Evolutionary conservation across 2,888 invertebrate species (phyloP), one percentile per base, ranked within the genome.

Genomic region (Chymomyza amoena): DNA sequence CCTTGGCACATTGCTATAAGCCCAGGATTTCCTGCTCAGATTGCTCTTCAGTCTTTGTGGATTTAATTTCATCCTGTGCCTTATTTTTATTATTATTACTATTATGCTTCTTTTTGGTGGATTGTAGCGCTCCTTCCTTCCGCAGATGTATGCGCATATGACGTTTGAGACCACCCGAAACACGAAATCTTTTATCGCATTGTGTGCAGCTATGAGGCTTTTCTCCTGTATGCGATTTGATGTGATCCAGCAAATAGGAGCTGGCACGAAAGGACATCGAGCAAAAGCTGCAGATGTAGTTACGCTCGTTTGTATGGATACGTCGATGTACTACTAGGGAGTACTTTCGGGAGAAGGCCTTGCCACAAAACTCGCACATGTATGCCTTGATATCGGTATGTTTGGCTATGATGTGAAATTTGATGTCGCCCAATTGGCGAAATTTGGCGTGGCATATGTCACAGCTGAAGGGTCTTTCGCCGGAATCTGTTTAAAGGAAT

Each of bases 321-420:
- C 97, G 93, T 0, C 97, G 93, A 90, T 97, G 97, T 0, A 97
- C 94, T 64, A 96, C 96, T 62, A 97, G 91, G 0, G 97, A 97
- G 90, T 97, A 97, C 83, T 97, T 88, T 3, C 97, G 93, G 0
- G 97, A 96, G 92, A 97, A 97, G 88, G 96, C 96, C 89, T 97
- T 97, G 66, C 95, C 96, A 89, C 97, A 97, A 89, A 95, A 97
- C 88, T 97, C 97, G 90, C 97, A 97, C 88, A 97, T 97, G 90
- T 95, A 96, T 77, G 95, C 94, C 90, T 96, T 96, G 91, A 96
- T 93, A 59, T 95, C 94, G 9, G 96, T 96, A 90, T 97, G 97
- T 74, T 96, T 93, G 4, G 97, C 97, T 39, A 95, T 95, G 70
- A 94, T 94, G 92, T 97, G 97, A 90, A 97, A 97, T 87, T 96